phyloP scores from a whole-genome alignment of 2,113 vertebrate genomes.

The Istiophorus platypterus region DNA sequence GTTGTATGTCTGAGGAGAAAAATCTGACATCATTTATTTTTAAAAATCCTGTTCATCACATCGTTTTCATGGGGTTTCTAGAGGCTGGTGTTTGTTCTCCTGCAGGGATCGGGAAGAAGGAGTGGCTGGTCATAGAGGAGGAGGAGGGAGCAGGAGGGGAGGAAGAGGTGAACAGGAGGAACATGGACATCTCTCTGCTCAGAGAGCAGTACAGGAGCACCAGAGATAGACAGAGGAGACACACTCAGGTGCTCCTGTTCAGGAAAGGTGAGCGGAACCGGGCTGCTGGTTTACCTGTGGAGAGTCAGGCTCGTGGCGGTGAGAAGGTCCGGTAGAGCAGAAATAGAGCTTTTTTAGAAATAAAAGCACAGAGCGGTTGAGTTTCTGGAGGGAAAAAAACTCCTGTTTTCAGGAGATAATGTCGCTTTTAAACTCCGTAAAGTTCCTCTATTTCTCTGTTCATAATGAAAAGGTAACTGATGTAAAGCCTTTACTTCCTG shows the following conservation, averaged over 20 bases:
- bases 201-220: conserved; percentile 85
- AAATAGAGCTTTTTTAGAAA: background rate
- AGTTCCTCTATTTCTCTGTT: background rate
- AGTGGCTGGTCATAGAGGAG: conserved; percentile 46
- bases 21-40: too few species aligned
- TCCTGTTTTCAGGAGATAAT: background rate
- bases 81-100: background rate
- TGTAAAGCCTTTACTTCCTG: background rate
- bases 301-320: too few species aligned
- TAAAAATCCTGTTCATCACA: too few species aligned
- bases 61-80: too few species aligned
- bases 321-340: background rate
- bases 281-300: background rate
- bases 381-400: background rate
- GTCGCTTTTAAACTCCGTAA: background rate
- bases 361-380: background rate
- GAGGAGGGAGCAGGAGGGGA: conserved; percentile 60
- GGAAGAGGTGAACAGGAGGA: conserved; percentile 55
- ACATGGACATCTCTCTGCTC: conserved; percentile 86
- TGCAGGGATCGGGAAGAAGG: conserved; percentile 31
- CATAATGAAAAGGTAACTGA: background rate
- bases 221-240: conserved; percentile 82
- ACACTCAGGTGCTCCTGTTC: conserved; percentile 82
- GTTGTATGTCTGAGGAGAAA: too few species aligned
- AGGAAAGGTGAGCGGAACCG: conserved; percentile 81